Percentiles rank a stretch among this genome's conserved stretches.
phyloP scores from a whole-genome alignment of 2,888 invertebrate genomes.

The Dione juno region DNA sequence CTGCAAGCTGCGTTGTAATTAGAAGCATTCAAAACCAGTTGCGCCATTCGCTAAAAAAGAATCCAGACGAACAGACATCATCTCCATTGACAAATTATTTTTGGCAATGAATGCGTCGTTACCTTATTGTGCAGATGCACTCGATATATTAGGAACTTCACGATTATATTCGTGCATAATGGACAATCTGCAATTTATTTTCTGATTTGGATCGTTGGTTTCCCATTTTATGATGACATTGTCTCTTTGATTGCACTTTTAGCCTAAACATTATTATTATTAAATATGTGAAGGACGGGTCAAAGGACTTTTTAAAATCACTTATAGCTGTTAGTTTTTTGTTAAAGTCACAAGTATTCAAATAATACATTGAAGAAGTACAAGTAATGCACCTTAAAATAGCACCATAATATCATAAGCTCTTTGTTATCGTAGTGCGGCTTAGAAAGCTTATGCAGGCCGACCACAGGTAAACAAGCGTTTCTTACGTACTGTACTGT shows the following conservation, averaged over 20 bases:
- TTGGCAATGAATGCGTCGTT: conserved; percentile 47
- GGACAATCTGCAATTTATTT: conserved; percentile 47
- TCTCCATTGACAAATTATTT: conserved; percentile 46
- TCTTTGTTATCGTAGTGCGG: conserved; percentile 32
- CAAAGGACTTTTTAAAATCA: not conserved
- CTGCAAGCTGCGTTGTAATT: conserved; percentile 50
- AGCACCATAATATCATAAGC: conserved; percentile 27
- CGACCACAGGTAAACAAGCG: conserved; percentile 38
- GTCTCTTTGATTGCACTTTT: conserved; percentile 39
- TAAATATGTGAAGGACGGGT: not conserved
- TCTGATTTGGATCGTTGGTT: conserved; percentile 52
- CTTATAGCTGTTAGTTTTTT: no score
- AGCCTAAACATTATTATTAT: conserved; percentile 16
- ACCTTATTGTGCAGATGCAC: conserved; percentile 48
- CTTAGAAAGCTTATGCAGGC: conserved; percentile 37
- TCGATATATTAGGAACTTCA: conserved; percentile 51
- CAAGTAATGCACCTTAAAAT: conserved; percentile 19
- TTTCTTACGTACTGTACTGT: conserved; percentile 24
- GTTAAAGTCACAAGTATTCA: no score
- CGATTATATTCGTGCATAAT: conserved; percentile 54
- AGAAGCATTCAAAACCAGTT: conserved; percentile 50
- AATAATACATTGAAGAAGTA: conserved; percentile 13
- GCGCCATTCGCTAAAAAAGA: conserved; percentile 45
- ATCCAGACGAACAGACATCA: conserved; percentile 44
- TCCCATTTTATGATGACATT: conserved; percentile 49